Percentiles rank a stretch among this genome's conserved stretches.
These are phyloP conservation scores for Tricholauxania praeusta DNA, from an alignment of 2,888 invertebrate species.

Conservation along the genomic window DNA sequence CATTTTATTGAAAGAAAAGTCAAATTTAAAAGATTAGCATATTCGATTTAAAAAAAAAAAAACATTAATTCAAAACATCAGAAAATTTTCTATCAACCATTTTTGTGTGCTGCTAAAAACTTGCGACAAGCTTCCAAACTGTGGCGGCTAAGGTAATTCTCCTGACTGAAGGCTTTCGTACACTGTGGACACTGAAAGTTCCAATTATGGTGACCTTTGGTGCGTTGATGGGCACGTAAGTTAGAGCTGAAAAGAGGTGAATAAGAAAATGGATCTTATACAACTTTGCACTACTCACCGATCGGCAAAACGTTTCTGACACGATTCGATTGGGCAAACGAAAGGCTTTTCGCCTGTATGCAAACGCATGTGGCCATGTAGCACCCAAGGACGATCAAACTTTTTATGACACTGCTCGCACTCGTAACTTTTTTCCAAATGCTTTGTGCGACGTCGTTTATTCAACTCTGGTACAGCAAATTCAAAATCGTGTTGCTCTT, in stretches of 20 bases:
- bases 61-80: neutral
- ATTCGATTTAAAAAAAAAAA: slow-evolving; percentile 3
- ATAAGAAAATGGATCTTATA: neutral
- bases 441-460: slow-evolving; percentile 49
- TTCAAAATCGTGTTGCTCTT: slow-evolving; percentile 44
- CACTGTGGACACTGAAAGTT: slow-evolving; percentile 76
- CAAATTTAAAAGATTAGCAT: neutral
- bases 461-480: slow-evolving; percentile 46
- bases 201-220: slow-evolving; percentile 78
- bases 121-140: slow-evolving; percentile 76
- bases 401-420: slow-evolving; percentile 72
- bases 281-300: slow-evolving; percentile 66
- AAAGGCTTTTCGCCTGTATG: slow-evolving; percentile 81
- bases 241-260: slow-evolving; percentile 71
- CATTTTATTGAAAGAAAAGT: neutral
- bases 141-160: slow-evolving; percentile 76
- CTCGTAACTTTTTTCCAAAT: slow-evolving; percentile 51
- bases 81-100: slow-evolving; percentile 34
- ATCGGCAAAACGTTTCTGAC: slow-evolving; percentile 77
- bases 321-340: slow-evolving; percentile 73
- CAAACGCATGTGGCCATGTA: slow-evolving; percentile 76
- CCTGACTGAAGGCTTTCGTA: slow-evolving; percentile 78
- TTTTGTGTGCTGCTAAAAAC: slow-evolving; percentile 60
- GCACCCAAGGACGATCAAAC: slow-evolving; percentile 79
- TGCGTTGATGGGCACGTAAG: slow-evolving; percentile 79